phyloP scores from a whole-genome alignment of 2,113 vertebrate species.

The Labeo catla region DNA sequence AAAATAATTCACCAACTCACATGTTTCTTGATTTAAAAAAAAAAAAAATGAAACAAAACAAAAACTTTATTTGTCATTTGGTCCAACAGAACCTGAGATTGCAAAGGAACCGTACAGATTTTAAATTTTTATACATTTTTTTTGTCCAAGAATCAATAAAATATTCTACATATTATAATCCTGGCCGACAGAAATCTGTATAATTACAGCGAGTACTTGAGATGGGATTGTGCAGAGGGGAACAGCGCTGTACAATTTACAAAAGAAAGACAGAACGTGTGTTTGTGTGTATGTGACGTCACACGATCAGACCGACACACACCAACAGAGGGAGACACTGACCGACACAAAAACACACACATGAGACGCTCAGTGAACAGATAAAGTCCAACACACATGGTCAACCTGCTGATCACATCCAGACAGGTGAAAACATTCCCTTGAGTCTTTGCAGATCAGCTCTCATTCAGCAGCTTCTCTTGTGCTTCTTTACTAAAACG shows the following conservation, averaged over 20 bases:
- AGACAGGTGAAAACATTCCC: slow-evolving; percentile 14
- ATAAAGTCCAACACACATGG: neutral
- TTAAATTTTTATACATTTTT: slow-evolving; percentile 73
- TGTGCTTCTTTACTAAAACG: slow-evolving; percentile 35
- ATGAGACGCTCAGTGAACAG: slow-evolving; percentile 3
- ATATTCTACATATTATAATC: slow-evolving; percentile 85
- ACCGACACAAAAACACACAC: neutral
- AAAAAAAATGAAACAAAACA: neutral
- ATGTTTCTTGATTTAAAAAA: slow-evolving; percentile 76
- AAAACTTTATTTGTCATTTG: slow-evolving; percentile 98
- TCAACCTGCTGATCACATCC: neutral
- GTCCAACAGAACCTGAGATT: slow-evolving; percentile 99
- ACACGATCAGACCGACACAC: neutral
- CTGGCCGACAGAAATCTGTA: slow-evolving; percentile 62
- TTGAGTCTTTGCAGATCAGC: neutral
- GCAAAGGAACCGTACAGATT: slow-evolving; percentile 87
- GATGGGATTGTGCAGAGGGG: slow-evolving; percentile 44
- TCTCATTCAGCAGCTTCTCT: slow-evolving; percentile 1
- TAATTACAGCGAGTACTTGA: slow-evolving; percentile 65
- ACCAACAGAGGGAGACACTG: slow-evolving; percentile 35
- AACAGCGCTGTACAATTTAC: slow-evolving; percentile 62
- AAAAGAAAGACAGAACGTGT: neutral
- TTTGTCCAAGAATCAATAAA: slow-evolving; percentile 85
- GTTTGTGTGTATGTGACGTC: neutral
- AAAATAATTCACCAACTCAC: slow-evolving; percentile 17